These are phyloP conservation scores for Ichneumon xanthorius DNA, from an alignment of 2,888 invertebrate genomes.

Conservation along the genomic window DNA sequence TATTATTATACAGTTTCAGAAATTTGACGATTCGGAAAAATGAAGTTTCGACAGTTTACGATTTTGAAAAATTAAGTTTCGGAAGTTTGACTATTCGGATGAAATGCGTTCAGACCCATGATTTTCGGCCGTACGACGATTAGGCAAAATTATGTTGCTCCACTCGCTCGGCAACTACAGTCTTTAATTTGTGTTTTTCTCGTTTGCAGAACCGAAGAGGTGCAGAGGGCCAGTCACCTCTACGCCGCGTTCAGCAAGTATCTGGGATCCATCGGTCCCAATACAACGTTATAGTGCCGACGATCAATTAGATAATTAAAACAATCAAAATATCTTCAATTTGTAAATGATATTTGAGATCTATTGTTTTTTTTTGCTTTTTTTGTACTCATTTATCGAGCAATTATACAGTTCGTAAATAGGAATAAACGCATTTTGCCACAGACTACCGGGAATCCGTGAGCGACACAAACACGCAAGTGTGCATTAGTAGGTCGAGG, in stretches of 20 bases:
- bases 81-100: too few relatives aligned
- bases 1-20: too few relatives aligned
- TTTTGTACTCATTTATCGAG: constrained; percentile 2
- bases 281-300: constrained; percentile 56
- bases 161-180: too few relatives aligned
- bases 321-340: constrained; percentile 25
- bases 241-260: constrained; percentile 81
- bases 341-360: constrained; percentile 65
- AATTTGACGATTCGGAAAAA: too few relatives aligned
- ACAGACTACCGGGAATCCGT: constrained; percentile 38
- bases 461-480: constrained; percentile 34
- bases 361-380: constrained; percentile 22
- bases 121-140: too few relatives aligned
- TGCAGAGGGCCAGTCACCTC: constrained; percentile 79
- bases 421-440: constrained; percentile 33
- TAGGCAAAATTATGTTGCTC: too few relatives aligned
- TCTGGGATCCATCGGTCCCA: constrained; percentile 77
- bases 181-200: constrained; percentile 6
- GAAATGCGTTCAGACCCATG: too few relatives aligned
- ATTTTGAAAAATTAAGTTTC: too few relatives aligned
- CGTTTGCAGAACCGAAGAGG: constrained; percentile 80
- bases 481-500: constrained; percentile 43
- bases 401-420: constrained; percentile 17
- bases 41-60: too few relatives aligned
- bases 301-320: neutral